Evolutionary conservation across 2,113 vertebrate species (phyloP).

Genomic region (Columba janthina): DNA sequence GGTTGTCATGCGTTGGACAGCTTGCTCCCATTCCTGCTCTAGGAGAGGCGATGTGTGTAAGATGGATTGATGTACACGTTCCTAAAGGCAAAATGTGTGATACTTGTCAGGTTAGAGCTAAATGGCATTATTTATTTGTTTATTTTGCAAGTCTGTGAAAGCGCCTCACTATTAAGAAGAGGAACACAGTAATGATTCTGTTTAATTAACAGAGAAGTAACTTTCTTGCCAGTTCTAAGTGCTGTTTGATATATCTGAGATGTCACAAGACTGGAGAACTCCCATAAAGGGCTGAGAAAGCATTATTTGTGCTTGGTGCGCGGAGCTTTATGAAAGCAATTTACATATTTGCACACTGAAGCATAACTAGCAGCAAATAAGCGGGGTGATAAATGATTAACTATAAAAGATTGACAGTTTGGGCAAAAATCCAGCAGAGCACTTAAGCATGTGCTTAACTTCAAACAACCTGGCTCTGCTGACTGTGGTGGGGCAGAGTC

Average conservation of each 20-base stretch:
- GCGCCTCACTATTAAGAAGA: background rate
- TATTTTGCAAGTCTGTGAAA: slow-evolving; percentile 3
- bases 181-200: background rate
- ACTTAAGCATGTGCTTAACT: slow-evolving; percentile 45
- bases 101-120: slow-evolving; percentile 21
- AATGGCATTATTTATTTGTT: slow-evolving; percentile 21
- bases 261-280: background rate
- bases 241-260: slow-evolving; percentile 25
- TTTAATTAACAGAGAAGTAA: slow-evolving; percentile 41
- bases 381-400: slow-evolving; percentile 44
- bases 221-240: slow-evolving; percentile 28
- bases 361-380: slow-evolving; percentile 41
- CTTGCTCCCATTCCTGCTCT: background rate
- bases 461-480: background rate
- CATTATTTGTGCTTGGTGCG: slow-evolving; percentile 29
- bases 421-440: slow-evolving; percentile 26
- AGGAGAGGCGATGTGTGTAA: background rate
- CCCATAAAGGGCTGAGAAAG: slow-evolving; percentile 45
- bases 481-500: background rate
- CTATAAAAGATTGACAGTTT: slow-evolving; percentile 27
- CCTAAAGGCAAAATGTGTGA: background rate
- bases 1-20: background rate
- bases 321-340: slow-evolving; percentile 32
- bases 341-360: slow-evolving; percentile 64
- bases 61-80: background rate